phyloP scores from a whole-genome alignment of 2,888 invertebrate species.

The Tetranychus truncatus region DNA sequence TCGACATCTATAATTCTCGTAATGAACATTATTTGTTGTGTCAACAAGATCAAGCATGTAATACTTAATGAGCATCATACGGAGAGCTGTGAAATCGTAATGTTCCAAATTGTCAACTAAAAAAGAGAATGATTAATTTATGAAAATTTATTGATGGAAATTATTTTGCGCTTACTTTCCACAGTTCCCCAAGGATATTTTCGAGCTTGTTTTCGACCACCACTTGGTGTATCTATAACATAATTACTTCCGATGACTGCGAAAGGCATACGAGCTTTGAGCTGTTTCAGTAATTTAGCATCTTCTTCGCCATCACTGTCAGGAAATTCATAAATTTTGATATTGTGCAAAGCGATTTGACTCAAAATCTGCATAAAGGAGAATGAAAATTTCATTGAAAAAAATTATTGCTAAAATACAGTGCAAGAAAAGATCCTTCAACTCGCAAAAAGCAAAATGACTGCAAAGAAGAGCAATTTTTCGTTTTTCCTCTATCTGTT shows the following conservation, averaged over 20 bases:
- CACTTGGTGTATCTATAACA: constrained; percentile 50
- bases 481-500: no score
- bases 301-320: constrained; percentile 55
- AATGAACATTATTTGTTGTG: constrained; percentile 97
- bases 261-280: constrained; percentile 73
- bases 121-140: constrained; percentile 14
- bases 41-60: constrained; percentile 94
- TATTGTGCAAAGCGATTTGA: constrained; percentile 90
- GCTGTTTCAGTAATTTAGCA: constrained; percentile 52
- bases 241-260: constrained; percentile 96
- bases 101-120: constrained; percentile 89
- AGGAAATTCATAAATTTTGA: constrained; percentile 97
- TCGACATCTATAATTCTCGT: constrained; percentile 92
- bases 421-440: background rate
- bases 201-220: constrained; percentile 51
- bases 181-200: constrained; percentile 97
- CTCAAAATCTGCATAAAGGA: constrained; percentile 50
- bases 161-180: constrained; percentile 46
- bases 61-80: constrained; percentile 63
- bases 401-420: background rate
- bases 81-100: constrained; percentile 90
- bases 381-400: background rate
- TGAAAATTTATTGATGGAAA: constrained; percentile 32
- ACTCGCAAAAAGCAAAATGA: no score
- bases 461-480: no score